phyloP scores from a whole-genome alignment of 2,888 invertebrate species.

The Hyposoter didymator region DNA sequence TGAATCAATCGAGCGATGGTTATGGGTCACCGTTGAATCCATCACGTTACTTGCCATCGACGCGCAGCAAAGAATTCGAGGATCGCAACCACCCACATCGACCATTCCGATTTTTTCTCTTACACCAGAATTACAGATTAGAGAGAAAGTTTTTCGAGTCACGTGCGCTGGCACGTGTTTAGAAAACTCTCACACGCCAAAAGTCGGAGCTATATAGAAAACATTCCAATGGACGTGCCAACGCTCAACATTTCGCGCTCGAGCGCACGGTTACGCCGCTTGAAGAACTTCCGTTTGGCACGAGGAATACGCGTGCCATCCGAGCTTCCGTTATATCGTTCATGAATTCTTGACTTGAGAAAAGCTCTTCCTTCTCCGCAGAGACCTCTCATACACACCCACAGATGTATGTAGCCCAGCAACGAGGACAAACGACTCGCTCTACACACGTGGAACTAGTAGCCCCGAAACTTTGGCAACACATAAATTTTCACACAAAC shows the following conservation, averaged over 20 bases:
- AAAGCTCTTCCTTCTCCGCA: constrained; percentile 63
- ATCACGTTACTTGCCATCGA: constrained; percentile 7
- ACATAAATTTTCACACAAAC: constrained; percentile 61
- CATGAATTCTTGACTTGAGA: constrained; percentile 63
- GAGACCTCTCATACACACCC: constrained; percentile 34
- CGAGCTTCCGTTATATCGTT: constrained; percentile 61
- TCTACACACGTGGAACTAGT: constrained; percentile 17
- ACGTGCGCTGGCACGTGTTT: constrained; percentile 62
- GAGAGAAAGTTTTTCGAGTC: constrained; percentile 61
- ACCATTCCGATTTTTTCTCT: constrained; percentile 18
- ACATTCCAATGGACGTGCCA: constrained; percentile 66
- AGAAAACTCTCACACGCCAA: constrained; percentile 52
- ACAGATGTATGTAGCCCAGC: not conserved
- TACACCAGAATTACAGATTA: constrained; percentile 27
- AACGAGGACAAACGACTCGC: constrained; percentile 30
- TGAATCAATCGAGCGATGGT: not conserved
- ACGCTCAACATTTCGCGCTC: constrained; percentile 52
- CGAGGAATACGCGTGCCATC: constrained; percentile 59
- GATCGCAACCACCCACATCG: constrained; percentile 14
- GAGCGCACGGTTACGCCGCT: constrained; percentile 63
- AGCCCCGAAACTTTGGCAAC: constrained; percentile 60
- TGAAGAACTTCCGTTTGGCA: constrained; percentile 68
- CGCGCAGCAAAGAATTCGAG: not conserved
- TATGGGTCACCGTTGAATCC: not conserved
- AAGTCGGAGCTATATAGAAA: constrained; percentile 30